Base-by-base conservation (phyloP, 64 coral and sea anemone species). In the Pachyseris speciosa region DNA sequence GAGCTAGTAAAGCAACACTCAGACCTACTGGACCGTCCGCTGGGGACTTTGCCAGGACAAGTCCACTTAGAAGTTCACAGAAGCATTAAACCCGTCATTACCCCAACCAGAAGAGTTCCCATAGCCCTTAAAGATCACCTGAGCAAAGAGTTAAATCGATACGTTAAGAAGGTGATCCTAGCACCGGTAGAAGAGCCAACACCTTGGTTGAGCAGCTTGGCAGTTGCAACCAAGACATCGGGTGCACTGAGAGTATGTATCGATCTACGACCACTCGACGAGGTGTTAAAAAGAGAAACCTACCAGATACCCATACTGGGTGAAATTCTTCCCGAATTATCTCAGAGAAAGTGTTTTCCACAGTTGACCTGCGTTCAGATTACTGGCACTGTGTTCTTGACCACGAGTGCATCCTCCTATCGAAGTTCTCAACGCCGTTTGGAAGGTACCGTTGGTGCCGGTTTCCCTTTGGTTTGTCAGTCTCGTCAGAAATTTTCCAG, bases 171-270 rank as follows among this genome's bases (percentile, higher is more conserved):
- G 31, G 84, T 30, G n/a, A 71, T 89, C n/a, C 7, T 89, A 0
- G 13, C 71, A 28, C 86, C 86, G 0, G 78, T 89, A 0, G 68
- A 83, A 13, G 36, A 89, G 40, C 84, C 75, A 13, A 67, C 67
- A 0, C 75, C 91, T 1, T 88, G 85, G 92, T 85, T 94, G 0
- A 94, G 65, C 41, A 74, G 85, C 47, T 3, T 94, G 0, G 92
- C 76, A 78, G 43, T 83, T 44, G 85, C 75, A 29, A 89, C 92
- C 0, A 89, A 94, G 78, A 94, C 84, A 40, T 94, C 92, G 3
- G 92, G 86, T n/a, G 53, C 64, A 7, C 75, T 94, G 33, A 67
- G 64, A 28, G 12, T 67, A 26, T 33, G 28, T 32, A 28, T 67
- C 1, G 64, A 67, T 67, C 64, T 29, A 33, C 25, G 64, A 2